Conservation (phyloP, 1,140 invertebrate genomes). For the Eumaeus atala region DNA sequence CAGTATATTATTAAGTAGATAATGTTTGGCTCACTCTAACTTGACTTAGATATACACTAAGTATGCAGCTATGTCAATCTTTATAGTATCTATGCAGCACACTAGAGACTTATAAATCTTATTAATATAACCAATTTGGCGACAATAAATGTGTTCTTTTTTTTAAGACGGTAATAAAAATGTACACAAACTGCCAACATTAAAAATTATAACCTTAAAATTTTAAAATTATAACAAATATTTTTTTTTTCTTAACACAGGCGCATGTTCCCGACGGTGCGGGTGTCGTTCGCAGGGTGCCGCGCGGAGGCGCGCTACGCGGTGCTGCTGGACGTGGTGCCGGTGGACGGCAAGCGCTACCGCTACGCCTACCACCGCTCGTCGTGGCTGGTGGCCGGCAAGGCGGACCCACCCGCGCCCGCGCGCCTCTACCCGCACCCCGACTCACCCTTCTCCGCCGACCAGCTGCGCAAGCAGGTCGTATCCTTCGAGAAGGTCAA, state of each 20-base stretch:
- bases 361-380: slow-evolving; percentile 98
- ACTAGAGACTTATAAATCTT: too few relatives aligned
- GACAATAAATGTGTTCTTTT: too few relatives aligned
- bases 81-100: too few relatives aligned
- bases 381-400: slow-evolving; percentile 98
- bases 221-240: too few relatives aligned
- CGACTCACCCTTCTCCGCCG: slow-evolving; percentile 96
- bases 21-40: too few relatives aligned
- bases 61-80: too few relatives aligned
- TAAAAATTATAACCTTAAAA: too few relatives aligned
- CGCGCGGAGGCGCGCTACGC: slow-evolving; percentile 80
- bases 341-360: slow-evolving; percentile 97
- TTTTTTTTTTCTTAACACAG: slow-evolving; percentile 74
- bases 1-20: too few relatives aligned
- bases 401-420: slow-evolving; percentile 97
- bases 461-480: slow-evolving; percentile 96
- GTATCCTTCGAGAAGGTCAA: slow-evolving; percentile 99
- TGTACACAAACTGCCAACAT: too few relatives aligned
- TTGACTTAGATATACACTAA: too few relatives aligned
- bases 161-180: too few relatives aligned
- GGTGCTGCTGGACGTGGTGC: slow-evolving; percentile 97
- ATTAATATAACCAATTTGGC: too few relatives aligned
- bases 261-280: slow-evolving; percentile 97
- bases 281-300: slow-evolving; percentile 91
- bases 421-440: slow-evolving; percentile 96